Base-by-base conservation (phyloP, 1,140 invertebrate species). In the Conopomorpha cramerella region DNA sequence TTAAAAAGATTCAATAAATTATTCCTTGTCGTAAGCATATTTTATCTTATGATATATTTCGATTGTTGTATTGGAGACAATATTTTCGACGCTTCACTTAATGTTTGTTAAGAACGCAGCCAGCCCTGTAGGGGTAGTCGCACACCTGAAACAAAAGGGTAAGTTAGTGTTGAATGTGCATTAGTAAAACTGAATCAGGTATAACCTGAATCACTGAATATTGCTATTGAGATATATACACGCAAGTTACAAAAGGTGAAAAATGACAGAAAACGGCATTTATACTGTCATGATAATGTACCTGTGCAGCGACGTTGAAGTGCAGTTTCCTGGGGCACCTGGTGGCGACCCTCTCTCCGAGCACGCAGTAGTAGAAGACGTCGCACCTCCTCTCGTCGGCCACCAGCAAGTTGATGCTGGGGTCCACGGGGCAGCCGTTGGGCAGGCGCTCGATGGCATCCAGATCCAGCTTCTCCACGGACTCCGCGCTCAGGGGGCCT, bases 341-440 rank as follows among this genome's bases (percentile, higher is more conserved):
- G 43, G 74, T 73, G 1, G 68, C 39, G 8, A 79, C 65, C 8
- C 70, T 56, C 3, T 47, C 44, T 1, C 77, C 79, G 40, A 57
- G 67, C 8, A 77, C 58, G 41, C 86, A 88, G n/a, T 78, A 68
- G 48, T 82, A 86, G 59, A 82, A 88, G n/a, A 55, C 61, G 1
- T 53, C 57, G 49, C 85, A 87, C 39, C 83, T 64, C 2, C 48
- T 39, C 7, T 78, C 70, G 38, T 84, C 61, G 2, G 79, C 55
- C 27, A 82, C 46, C 1, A 82, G 55, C 44, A 73, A 71, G 23
- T 63, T 59, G 16, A 62, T 48, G 13, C 46, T 41, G 7, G 55
- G 52, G 36, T 63, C 35, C 1, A 57, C 47, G 10, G 68, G 68
- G 34, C 65, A 73, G 3, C 68, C 68, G 34, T 73, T 66, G 3